phyloP scores from a whole-genome alignment of 2,888 invertebrate species.

The Luperina nickerlii region DNA sequence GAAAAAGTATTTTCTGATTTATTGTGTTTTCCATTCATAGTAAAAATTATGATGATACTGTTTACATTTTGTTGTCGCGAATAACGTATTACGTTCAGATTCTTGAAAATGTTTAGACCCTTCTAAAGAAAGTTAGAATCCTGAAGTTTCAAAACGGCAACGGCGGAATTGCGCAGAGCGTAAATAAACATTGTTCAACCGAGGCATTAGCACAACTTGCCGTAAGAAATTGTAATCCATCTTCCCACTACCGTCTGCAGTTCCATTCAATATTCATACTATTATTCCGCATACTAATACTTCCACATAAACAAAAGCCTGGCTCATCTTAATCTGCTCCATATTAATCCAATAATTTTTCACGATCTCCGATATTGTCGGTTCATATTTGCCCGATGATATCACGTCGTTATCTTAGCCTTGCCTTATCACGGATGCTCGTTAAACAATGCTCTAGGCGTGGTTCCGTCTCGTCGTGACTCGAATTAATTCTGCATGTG shows the following conservation, averaged over 20 bases:
- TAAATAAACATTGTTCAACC: constrained; percentile 17
- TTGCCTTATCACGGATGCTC: constrained; percentile 82
- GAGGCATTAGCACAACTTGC: constrained; percentile 6
- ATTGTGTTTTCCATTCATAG: neutral
- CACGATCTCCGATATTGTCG: constrained; percentile 21
- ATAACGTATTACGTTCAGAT: neutral
- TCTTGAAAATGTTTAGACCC: neutral
- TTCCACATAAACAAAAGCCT: constrained; percentile 2
- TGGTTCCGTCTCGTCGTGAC: constrained; percentile 83
- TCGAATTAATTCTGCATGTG: constrained; percentile 85
- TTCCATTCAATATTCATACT: constrained; percentile 38
- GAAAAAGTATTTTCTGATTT: neutral
- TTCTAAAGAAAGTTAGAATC: neutral
- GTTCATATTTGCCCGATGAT: constrained; percentile 77
- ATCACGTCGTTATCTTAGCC: constrained; percentile 77
- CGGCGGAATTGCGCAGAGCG: neutral
- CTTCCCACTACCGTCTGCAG: constrained; percentile 7
- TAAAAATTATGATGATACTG: neutral
- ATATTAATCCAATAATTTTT: constrained; percentile 37
- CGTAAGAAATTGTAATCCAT: constrained; percentile 19
- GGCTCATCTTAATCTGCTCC: constrained; percentile 21
- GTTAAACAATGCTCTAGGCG: constrained; percentile 86
- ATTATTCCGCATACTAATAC: constrained; percentile 17
- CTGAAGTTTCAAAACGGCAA: neutral
- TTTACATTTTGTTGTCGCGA: neutral